Evolutionary conservation across 2,113 vertebrate genomes (phyloP).

Genomic region (Ia io): DNA sequence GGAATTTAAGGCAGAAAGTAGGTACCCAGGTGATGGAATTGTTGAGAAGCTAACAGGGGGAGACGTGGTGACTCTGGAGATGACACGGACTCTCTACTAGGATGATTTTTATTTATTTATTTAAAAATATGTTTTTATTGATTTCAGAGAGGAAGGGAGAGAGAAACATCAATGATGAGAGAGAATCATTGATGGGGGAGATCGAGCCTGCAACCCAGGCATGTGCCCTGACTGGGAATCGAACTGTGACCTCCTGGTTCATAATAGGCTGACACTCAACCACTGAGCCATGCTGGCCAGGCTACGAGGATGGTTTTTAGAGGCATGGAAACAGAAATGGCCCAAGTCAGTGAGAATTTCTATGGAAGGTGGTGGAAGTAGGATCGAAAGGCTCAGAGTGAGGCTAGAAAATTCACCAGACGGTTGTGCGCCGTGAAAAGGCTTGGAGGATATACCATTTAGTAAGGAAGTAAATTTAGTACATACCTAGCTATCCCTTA

Average conservation of each 20-base stretch:
- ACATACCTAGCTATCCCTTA: background rate
- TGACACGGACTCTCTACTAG: background rate
- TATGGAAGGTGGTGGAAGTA: background rate
- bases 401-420: background rate
- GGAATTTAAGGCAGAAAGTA: background rate
- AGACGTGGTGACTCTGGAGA: background rate
- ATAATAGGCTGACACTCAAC: too few relatives aligned
- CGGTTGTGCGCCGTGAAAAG: background rate
- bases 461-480: background rate
- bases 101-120: too few relatives aligned
- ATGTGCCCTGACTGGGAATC: too few relatives aligned
- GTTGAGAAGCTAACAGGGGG: background rate
- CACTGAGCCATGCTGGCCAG: too few relatives aligned
- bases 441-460: background rate
- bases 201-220: too few relatives aligned
- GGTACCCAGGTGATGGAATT: background rate
- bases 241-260: too few relatives aligned
- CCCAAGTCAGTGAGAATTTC: background rate
- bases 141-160: too few relatives aligned
- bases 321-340: background rate
- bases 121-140: too few relatives aligned
- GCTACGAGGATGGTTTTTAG: background rate
- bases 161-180: too few relatives aligned
- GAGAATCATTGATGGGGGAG: too few relatives aligned
- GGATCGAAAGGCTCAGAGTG: background rate